Percentiles rank a stretch among this genome's conserved stretches.
These are phyloP conservation scores for Neoaliturus tenellus DNA, from an alignment of 2,888 invertebrate species.

Conservation along the genomic window DNA sequence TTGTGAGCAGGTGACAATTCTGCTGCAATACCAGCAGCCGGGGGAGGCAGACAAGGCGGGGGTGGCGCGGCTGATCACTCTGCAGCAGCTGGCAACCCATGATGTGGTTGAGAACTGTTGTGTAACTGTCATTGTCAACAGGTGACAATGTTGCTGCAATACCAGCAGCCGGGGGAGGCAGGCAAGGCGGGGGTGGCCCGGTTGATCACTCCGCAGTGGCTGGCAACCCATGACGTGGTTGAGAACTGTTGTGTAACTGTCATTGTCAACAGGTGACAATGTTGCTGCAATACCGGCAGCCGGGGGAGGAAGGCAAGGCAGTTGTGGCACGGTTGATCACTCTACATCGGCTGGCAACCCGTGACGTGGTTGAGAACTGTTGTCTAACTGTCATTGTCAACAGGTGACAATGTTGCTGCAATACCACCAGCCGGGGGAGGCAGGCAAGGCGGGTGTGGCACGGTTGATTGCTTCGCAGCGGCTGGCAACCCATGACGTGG, in stretches of 20 bases:
- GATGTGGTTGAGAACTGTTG: background rate
- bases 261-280: conserved; percentile 17
- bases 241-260: background rate
- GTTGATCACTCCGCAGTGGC: conserved; percentile 65
- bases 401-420: conserved; percentile 43
- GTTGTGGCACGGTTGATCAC: conserved; percentile 59
- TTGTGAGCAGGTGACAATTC: conserved; percentile 45
- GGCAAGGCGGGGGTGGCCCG: background rate
- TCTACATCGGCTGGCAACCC: conserved; percentile 61
- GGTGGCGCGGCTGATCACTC: conserved; percentile 63
- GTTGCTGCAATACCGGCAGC: conserved; percentile 48
- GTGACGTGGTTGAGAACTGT: too few relatives aligned
- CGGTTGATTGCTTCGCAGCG: conserved; percentile 65
- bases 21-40: conserved; percentile 45
- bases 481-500: too few relatives aligned
- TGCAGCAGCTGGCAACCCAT: conserved; percentile 63
- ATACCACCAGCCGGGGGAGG: conserved; percentile 41
- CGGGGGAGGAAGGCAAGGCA: background rate
- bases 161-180: conserved; percentile 32
- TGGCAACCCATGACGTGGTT: too few relatives aligned
- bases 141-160: conserved; percentile 44
- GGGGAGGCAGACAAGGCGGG: background rate
- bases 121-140: background rate
- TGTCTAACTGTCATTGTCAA: too few relatives aligned
- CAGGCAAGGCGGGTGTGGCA: background rate